A percentile compares a stretch with the other conserved stretches of the same genome.
These are phyloP conservation scores for Plemyria rubiginata DNA, from an alignment of 2,888 invertebrate genomes.

Conservation along the genomic window DNA sequence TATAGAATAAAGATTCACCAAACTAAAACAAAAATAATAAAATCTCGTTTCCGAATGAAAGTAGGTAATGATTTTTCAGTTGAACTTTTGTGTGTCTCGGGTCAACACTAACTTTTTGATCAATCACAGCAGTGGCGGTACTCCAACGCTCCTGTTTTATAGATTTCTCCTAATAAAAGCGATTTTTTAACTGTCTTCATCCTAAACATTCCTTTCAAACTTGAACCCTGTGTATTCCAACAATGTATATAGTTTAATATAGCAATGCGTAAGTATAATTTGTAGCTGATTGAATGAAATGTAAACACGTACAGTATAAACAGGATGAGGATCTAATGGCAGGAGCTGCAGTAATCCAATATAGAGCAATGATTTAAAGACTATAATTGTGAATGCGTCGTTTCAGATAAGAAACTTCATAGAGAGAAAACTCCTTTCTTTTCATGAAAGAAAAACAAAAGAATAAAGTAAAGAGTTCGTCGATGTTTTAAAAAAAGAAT, in stretches of 20 bases:
- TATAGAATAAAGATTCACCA: too few species aligned
- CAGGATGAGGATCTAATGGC: slow-evolving; percentile 38
- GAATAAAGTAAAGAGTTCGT: not conserved
- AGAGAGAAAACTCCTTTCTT: not conserved
- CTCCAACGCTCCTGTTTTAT: too few species aligned
- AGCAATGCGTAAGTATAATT: slow-evolving; percentile 18
- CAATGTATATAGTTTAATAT: slow-evolving; percentile 5
- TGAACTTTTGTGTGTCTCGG: too few species aligned
- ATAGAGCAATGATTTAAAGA: not conserved
- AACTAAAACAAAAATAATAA: too few species aligned
- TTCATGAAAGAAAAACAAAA: not conserved
- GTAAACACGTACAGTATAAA: slow-evolving; percentile 37
- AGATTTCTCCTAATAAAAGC: too few species aligned
- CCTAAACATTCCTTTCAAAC: not conserved
- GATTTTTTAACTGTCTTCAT: too few species aligned
- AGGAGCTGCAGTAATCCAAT: slow-evolving; percentile 14
- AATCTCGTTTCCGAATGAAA: too few species aligned
- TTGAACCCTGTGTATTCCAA: not conserved
- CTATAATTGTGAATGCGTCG: not conserved
- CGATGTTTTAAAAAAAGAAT: slow-evolving; percentile 20
- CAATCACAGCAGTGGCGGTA: too few species aligned
- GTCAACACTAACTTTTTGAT: too few species aligned
- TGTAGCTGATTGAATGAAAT: slow-evolving; percentile 34
- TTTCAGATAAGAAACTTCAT: not conserved
- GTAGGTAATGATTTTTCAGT: too few species aligned